Conservation (phyloP, 2,113 vertebrate genomes). For the Passer montanus region DNA sequence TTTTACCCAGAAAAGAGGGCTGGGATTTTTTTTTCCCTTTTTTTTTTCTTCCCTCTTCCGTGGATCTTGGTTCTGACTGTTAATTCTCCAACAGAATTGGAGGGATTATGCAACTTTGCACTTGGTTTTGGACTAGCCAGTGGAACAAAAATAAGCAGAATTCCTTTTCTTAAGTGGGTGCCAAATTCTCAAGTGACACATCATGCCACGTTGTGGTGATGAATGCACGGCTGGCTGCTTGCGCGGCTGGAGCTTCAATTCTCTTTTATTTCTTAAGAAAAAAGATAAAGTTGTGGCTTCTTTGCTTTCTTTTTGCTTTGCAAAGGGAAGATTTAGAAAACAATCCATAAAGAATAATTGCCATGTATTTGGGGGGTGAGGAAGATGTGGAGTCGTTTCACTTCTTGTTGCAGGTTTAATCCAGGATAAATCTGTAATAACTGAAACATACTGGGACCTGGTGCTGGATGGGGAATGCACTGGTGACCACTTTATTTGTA, state of each 20-base stretch:
- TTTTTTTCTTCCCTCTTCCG: background rate
- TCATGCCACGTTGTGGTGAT: background rate
- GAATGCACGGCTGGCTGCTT: conserved; percentile 13
- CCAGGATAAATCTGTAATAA: background rate
- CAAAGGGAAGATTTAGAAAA: background rate
- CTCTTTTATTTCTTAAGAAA: background rate
- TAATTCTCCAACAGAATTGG: conserved; percentile 9
- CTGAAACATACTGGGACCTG: background rate
- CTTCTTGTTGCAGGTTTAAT: background rate
- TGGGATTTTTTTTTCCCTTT: background rate
- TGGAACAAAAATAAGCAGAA: conserved; percentile 63
- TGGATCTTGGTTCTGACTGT: conserved; percentile 15
- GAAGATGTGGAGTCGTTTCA: background rate
- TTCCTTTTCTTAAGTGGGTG: conserved; percentile 45
- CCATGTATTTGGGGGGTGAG: background rate
- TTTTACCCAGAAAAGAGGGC: conserved; percentile 11
- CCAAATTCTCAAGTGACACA: conserved; percentile 51
- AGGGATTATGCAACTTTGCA: conserved; percentile 57
- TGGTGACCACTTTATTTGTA: background rate
- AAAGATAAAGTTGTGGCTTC: background rate
- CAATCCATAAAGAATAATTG: background rate
- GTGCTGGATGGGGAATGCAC: background rate
- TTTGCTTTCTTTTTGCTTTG: background rate
- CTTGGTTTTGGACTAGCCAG: conserved; percentile 29
- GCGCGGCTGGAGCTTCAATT: background rate